Percentiles rank a stretch among this genome's conserved stretches.
These are phyloP conservation scores for Dromas ardeola DNA, from an alignment of 2,113 vertebrate species.

Conservation along the genomic window DNA sequence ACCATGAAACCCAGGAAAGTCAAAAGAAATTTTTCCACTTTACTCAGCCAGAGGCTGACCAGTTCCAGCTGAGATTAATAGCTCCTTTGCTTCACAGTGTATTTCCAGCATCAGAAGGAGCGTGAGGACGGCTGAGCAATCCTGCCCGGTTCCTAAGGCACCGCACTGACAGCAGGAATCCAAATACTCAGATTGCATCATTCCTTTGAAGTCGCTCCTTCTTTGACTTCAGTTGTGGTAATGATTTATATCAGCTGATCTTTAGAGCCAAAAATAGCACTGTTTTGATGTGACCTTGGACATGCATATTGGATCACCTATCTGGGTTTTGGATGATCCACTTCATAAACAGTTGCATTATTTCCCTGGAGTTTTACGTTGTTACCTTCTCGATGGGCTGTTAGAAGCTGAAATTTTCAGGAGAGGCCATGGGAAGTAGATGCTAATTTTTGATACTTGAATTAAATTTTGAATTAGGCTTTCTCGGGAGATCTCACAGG, in stretches of 20 bases:
- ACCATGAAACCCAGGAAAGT: not conserved
- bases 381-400: not conserved
- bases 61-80: not conserved
- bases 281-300: not conserved
- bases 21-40: not conserved
- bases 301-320: not conserved
- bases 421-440: not conserved
- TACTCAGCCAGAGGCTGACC: not conserved
- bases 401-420: not conserved
- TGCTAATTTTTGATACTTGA: not conserved
- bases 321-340: not conserved
- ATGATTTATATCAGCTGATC: not conserved
- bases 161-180: not conserved
- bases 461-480: not conserved
- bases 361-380: not conserved
- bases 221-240: not conserved
- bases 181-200: not conserved
- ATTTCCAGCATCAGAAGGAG: not conserved
- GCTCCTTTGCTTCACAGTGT: not conserved
- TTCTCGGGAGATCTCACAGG: not conserved
- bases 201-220: conserved; percentile 17
- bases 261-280: not conserved
- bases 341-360: not conserved
- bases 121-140: not conserved
- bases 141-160: not conserved